Base-by-base conservation (phyloP, 1,140 invertebrate genomes). In the Calephelis nemesis region DNA sequence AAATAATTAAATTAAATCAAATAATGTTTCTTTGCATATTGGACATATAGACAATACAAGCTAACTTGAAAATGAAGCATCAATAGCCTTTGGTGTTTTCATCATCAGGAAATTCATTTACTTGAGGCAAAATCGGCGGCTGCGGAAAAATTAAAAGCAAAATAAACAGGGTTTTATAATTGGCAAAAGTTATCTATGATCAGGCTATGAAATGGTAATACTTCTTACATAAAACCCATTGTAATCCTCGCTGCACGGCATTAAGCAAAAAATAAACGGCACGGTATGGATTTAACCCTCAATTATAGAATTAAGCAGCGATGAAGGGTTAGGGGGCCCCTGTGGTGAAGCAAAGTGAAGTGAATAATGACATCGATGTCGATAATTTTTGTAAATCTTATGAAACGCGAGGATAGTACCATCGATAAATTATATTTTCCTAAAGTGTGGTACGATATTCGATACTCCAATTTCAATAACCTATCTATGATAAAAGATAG, bases 251-350 rank as follows among this genome's bases (percentile, higher is more conserved):
- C 79, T 79, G 84, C 82, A 77, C 1, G 42, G 48, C 58, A 65
- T 67, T 66, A 65, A 83, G 87, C 84, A 84, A 83, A 84, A 74
- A 73, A 71, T 62, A 74, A 69, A 74, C 70, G 79, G 73, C 78
- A 78, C 81, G 83, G 87, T 79, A 77, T 73, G 81, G 86, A 84
- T 82, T 90, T 90, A 88, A 86, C 85, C 86, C 85, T 88, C 86
- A 88, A 90, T 88, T 88, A 90, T 88, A 77, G 82, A 82, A 88
- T 90, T 90, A 88, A 85, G 79, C 79, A 69, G 74, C 69, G 77
- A 70, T 82, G 81, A 90, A 88, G 86, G 88, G 88, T 90, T 90
- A 65, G 72, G 67, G 76, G 47, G 62, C 76, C 81, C 81, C 79
- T 76, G 77, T 69, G 69, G 77, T 62, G 73, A 77, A 47, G 71